phyloP scores from a whole-genome alignment of 2,113 vertebrate genomes.

The Chaetorhynchus papuensis region DNA sequence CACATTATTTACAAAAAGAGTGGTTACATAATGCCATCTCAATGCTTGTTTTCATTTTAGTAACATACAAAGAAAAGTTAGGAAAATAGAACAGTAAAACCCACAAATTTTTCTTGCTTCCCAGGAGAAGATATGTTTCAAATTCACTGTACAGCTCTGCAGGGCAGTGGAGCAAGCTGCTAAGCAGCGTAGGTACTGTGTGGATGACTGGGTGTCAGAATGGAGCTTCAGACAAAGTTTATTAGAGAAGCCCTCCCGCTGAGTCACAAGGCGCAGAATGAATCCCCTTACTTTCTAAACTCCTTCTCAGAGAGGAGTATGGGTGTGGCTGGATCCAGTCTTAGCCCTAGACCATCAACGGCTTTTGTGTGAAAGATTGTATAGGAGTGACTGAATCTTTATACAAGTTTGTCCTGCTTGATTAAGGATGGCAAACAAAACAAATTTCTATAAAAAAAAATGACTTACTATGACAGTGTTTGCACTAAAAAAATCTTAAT shows the following conservation, averaged over 20 bases:
- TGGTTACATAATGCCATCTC: neutral
- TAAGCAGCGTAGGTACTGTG: neutral
- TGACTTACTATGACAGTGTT: neutral
- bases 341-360: fast-evolving
- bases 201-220: neutral
- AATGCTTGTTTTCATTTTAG: neutral
- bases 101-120: neutral
- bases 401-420: neutral
- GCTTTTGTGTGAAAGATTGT: neutral
- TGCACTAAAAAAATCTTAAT: neutral
- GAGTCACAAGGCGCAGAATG: neutral
- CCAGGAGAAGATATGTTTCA: neutral
- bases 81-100: neutral
- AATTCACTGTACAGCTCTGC: neutral
- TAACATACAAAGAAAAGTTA: neutral
- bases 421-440: neutral
- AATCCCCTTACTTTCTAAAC: neutral
- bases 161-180: neutral
- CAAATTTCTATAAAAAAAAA: neutral
- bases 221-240: neutral
- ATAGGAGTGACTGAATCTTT: neutral
- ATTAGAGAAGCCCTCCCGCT: fast-evolving
- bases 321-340: no score
- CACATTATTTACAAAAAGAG: neutral
- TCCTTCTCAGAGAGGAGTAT: neutral